phyloP scores from a whole-genome alignment of 2,888 invertebrate genomes.

The Schrankia costaestrigalis region DNA sequence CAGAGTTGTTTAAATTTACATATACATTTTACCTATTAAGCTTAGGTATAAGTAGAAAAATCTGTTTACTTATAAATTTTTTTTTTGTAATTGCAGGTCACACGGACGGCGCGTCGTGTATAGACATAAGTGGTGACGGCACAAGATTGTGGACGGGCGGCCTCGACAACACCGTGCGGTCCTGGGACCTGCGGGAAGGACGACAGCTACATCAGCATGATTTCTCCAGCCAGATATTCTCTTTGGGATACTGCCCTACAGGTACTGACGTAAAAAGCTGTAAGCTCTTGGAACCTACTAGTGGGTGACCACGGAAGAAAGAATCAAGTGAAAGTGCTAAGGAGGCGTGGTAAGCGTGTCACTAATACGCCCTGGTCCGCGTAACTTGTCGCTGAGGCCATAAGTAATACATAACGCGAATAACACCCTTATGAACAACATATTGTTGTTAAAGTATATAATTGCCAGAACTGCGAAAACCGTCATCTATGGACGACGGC shows the following conservation, averaged over 20 bases:
- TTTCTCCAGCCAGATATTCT: slow-evolving; percentile 94
- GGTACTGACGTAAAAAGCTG: slow-evolving; percentile 69
- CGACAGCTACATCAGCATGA: slow-evolving; percentile 97
- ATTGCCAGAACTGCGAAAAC: no score
- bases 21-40: no score
- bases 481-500: no score
- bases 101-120: slow-evolving; percentile 98
- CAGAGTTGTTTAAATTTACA: background rate
- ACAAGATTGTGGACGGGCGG: slow-evolving; percentile 95
- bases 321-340: no score
- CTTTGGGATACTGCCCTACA: slow-evolving; percentile 94
- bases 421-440: no score
- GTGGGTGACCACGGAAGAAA: no score
- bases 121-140: slow-evolving; percentile 97
- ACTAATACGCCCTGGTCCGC: no score
- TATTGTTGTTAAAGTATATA: no score
- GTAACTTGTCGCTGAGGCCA: no score
- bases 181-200: slow-evolving; percentile 97
- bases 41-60: background rate
- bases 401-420: no score
- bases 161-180: slow-evolving; percentile 96
- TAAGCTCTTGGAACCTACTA: no score
- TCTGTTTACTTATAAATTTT: background rate
- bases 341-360: no score
- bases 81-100: slow-evolving; percentile 80